A percentile compares a stretch with the other conserved stretches of the same genome.
phyloP scores from a whole-genome alignment of 1,140 invertebrate genomes.

The Drosophila parvula region DNA sequence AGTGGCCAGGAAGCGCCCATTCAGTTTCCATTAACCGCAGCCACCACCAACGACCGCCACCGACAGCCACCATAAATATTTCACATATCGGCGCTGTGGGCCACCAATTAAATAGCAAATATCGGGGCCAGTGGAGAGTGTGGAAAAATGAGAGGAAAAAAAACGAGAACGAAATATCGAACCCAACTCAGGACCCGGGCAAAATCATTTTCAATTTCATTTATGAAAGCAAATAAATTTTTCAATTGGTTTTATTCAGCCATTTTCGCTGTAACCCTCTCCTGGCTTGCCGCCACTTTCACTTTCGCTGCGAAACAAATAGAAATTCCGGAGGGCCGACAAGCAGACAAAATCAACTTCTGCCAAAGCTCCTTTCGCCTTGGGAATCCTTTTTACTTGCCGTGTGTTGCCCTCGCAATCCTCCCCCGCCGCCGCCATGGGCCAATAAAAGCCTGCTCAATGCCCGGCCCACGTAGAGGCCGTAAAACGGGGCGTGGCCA shows the following conservation, averaged over 20 bases:
- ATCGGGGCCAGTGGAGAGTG: conserved; percentile 20
- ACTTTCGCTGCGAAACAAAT: conserved; percentile 54
- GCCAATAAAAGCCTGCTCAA: conserved; percentile 49
- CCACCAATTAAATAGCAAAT: conserved; percentile 55
- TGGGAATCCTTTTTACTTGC: conserved; percentile 44
- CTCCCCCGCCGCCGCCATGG: neutral
- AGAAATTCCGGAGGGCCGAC: conserved; percentile 43
- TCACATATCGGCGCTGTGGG: conserved; percentile 26
- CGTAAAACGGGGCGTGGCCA: conserved; percentile 41
- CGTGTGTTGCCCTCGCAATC: conserved; percentile 1
- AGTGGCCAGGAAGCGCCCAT: conserved; percentile 4
- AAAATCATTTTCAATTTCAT: conserved; percentile 72
- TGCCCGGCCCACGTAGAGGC: conserved; percentile 44
- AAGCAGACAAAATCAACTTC: conserved; percentile 53
- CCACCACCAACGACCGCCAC: neutral
- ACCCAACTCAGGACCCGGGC: conserved; percentile 27
- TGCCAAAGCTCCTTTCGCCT: conserved; percentile 37
- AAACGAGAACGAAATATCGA: conserved; percentile 21
- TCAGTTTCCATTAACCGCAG: conserved; percentile 38
- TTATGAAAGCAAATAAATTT: conserved; percentile 72
- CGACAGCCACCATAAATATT: conserved; percentile 31
- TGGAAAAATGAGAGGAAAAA: conserved; percentile 32
- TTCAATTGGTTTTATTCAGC: conserved; percentile 64
- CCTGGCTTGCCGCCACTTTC: neutral
- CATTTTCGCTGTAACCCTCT: conserved; percentile 12